phyloP scores from a whole-genome alignment of 1,140 invertebrate species.

The Caerostris darwini region DNA sequence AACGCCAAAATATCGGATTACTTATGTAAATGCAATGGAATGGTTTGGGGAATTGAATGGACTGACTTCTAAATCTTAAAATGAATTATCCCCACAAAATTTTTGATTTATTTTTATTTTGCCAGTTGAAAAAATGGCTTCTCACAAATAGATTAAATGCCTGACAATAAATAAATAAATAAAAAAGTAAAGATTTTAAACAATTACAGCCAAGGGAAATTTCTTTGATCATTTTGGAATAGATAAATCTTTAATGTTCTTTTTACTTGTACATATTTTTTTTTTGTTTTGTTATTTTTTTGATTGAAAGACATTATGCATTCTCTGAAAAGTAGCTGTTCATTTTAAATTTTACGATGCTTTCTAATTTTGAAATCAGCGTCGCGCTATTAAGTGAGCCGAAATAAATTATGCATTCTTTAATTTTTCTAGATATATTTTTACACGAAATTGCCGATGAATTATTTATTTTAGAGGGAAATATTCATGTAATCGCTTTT shows the following conservation, averaged over 20 bases:
- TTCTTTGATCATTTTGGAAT: background rate
- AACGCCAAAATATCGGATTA: background rate
- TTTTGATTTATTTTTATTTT: background rate
- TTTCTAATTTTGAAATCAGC: background rate
- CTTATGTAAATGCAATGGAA: background rate
- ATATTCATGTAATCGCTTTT: background rate
- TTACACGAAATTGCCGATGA: background rate
- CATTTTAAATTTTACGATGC: background rate
- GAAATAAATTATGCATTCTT: background rate
- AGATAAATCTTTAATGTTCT: background rate
- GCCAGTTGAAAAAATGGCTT: background rate
- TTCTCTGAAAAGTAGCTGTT: background rate
- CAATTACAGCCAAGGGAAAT: too few species aligned
- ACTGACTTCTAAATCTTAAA: too few species aligned
- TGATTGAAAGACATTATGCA: background rate
- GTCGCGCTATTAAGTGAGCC: background rate
- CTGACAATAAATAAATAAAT: background rate
- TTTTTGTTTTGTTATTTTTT: background rate
- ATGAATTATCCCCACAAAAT: background rate
- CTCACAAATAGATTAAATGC: background rate
- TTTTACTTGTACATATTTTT: too few species aligned
- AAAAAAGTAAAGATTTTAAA: background rate
- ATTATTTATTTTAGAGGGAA: background rate
- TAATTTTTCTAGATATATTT: background rate
- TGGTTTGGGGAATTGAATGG: background rate